Percentiles rank a stretch among this genome's conserved stretches.
phyloP scores from a whole-genome alignment of 2,113 vertebrate species.

The Chionis minor region DNA sequence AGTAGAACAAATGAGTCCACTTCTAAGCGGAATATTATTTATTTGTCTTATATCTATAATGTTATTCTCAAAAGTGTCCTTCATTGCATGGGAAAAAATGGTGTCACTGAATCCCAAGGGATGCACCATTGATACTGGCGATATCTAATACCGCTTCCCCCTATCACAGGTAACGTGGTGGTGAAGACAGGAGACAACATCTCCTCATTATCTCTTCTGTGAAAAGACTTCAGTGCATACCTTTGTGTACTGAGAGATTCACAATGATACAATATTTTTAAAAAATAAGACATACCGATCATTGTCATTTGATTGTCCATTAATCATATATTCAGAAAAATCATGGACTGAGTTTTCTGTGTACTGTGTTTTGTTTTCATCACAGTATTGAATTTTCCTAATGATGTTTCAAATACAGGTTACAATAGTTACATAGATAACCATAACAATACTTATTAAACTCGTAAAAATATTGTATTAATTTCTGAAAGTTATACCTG shows the following conservation, averaged over 20 bases:
- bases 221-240: not conserved
- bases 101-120: not conserved
- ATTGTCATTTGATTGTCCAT: not conserved
- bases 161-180: fast-evolving
- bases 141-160: not conserved
- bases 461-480: not conserved
- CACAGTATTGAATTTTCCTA: not conserved
- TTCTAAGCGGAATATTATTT: not conserved
- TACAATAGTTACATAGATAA: not conserved
- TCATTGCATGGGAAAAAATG: not conserved
- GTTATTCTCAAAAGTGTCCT: not conserved
- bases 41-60: not conserved
- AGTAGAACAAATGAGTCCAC: not conserved
- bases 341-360: not conserved
- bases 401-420: not conserved
- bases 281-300: not conserved
- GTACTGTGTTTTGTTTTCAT: not conserved
- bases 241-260: not conserved
- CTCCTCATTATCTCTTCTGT: not conserved
- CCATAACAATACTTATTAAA: not conserved
- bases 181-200: not conserved
- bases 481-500: not conserved
- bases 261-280: not conserved
- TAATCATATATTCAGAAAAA: not conserved
- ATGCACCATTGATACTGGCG: not conserved